A percentile compares a stretch with the other conserved stretches of the same genome.
Conservation (phyloP, 2,888 invertebrate genomes). For the Morpho achilles region DNA sequence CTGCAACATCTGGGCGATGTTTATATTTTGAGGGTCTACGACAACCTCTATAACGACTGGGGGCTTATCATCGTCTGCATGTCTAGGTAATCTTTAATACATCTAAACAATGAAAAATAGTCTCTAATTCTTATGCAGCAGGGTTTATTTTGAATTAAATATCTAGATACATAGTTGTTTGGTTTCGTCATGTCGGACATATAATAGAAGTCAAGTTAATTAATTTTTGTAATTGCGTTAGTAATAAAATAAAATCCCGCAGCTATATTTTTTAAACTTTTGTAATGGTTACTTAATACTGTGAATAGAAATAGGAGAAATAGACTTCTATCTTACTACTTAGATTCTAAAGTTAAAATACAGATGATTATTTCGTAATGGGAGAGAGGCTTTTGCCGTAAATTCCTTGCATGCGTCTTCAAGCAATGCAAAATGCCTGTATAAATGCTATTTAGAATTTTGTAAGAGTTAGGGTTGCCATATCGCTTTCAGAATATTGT, state of each 20-base stretch:
- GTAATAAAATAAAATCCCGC: not conserved
- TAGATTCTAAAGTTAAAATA: no score
- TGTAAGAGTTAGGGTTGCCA: no score
- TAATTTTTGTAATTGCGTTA: conserved; percentile 8
- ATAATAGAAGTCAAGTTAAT: conserved; percentile 39
- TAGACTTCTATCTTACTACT: conserved; percentile 3
- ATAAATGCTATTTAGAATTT: no score
- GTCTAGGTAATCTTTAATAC: conserved; percentile 58
- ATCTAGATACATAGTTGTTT: conserved; percentile 34
- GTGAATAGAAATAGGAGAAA: conserved; percentile 5
- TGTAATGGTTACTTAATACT: no score
- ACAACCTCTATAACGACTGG: conserved; percentile 73
- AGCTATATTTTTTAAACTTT: no score
- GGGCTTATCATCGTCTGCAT: conserved; percentile 67
- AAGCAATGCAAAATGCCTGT: no score
- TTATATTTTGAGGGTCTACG: conserved; percentile 74
- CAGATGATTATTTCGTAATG: no score
- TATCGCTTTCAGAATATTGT: no score
- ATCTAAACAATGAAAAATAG: conserved; percentile 24
- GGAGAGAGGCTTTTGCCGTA: no score
- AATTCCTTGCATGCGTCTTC: no score
- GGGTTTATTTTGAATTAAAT: conserved; percentile 6
- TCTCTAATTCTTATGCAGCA: conserved; percentile 20
- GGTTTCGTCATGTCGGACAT: conserved; percentile 28
- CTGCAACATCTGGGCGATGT: conserved; percentile 75